Percentiles rank a stretch among this genome's conserved stretches.
Conservation (phyloP, 2,113 vertebrate genomes). For the Crotophaga sulcirostris region DNA sequence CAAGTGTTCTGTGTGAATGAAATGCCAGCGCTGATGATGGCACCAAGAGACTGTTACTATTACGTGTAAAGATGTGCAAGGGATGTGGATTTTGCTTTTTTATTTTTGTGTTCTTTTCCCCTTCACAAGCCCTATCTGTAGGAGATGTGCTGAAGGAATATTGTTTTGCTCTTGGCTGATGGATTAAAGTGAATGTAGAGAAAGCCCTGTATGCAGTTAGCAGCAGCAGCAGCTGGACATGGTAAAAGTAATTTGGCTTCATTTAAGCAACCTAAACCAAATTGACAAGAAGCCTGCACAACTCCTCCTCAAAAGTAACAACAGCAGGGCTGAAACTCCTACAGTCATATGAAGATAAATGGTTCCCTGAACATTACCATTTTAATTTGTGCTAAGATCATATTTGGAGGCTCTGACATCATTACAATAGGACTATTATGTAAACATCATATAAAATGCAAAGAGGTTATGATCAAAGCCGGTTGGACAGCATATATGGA, state of each 20-base stretch:
- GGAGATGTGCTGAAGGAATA: not conserved
- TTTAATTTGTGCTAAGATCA: not conserved
- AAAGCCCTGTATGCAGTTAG: not conserved
- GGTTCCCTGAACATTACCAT: not conserved
- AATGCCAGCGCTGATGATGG: constrained; percentile 56
- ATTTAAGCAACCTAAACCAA: constrained; percentile 8
- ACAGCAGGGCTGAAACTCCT: not conserved
- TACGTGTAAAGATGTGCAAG: constrained; percentile 26
- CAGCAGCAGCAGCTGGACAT: not conserved
- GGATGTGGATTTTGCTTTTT: not conserved
- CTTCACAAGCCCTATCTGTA: not conserved
- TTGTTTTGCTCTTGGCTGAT: not conserved
- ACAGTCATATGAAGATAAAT: not conserved
- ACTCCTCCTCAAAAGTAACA: not conserved
- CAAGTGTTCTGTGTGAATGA: constrained; percentile 41
- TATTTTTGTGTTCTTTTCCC: not conserved
- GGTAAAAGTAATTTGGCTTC: not conserved
- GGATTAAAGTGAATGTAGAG: not conserved
- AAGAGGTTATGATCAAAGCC: not conserved
- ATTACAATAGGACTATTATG: not conserved
- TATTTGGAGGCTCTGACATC: not conserved
- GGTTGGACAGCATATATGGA: not conserved
- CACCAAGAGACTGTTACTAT: constrained; percentile 62
- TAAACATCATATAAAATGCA: not conserved
- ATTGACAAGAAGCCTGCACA: not conserved